Evolutionary conservation across 92 coral and sea anemone species (phyloP).

Genomic region (Parazoanthus darwini): DNA sequence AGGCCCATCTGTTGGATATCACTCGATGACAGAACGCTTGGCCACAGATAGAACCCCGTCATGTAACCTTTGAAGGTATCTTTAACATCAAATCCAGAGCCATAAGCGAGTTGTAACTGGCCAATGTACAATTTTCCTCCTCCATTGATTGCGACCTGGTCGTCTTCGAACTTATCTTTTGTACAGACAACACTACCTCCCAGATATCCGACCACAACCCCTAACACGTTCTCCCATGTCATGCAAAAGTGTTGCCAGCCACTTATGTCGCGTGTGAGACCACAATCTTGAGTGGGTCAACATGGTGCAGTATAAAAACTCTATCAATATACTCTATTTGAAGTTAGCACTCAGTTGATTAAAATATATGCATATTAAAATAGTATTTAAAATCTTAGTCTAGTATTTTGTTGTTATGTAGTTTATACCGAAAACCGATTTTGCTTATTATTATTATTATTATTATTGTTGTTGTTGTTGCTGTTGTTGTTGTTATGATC

Average conservation of each 20-base stretch:
- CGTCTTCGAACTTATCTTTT: not conserved
- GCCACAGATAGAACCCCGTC: conserved; percentile 29
- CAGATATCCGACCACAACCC: not conserved
- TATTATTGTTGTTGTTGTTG: too few species aligned
- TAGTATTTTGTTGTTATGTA: too few species aligned
- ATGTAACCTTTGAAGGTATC: conserved; percentile 15
- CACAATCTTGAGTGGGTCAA: not conserved
- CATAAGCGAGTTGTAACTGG: not conserved
- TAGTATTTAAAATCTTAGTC: too few species aligned
- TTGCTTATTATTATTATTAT: too few species aligned
- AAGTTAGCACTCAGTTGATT: too few species aligned
- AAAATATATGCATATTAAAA: too few species aligned
- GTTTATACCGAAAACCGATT: too few species aligned
- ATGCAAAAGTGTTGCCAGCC: conserved; percentile 37
- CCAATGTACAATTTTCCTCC: conserved; percentile 32
- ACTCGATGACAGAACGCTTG: not conserved
- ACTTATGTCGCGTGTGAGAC: not conserved
- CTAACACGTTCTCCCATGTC: not conserved
- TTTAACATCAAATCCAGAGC: not conserved
- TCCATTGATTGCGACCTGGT: not conserved
- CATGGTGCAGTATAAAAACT: too few species aligned
- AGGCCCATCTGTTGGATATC: conserved; percentile 9
- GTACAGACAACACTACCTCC: not conserved
- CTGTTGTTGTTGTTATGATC: too few species aligned
- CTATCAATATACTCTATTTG: too few species aligned